Percentiles rank a stretch among this genome's conserved stretches.
Evolutionary conservation across 2,797 vertebrate genomes (phyloP).

Genomic region (Schizopygopsis malacanthus): DNA sequence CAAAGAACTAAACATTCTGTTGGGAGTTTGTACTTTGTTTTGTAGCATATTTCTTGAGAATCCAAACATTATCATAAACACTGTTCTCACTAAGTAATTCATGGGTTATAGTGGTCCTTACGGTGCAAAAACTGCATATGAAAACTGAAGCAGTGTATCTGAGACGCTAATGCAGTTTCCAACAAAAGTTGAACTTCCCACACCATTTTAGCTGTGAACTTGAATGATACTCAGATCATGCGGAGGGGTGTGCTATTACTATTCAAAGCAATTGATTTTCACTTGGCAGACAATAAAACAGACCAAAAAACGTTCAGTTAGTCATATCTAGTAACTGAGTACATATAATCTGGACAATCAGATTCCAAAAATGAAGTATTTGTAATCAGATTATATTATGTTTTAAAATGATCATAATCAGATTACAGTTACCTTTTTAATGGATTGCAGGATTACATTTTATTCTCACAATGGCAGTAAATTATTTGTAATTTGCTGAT

Average conservation of each 20-base stretch:
- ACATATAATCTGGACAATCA: background rate
- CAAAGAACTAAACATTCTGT: background rate
- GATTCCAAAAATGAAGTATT: background rate
- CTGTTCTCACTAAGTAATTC: conserved; percentile 1
- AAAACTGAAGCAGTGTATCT: background rate
- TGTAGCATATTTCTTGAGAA: conserved; percentile 13
- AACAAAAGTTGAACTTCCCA: conserved; percentile 9
- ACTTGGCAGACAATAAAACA: background rate
- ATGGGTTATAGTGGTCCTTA: background rate
- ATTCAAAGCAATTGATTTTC: background rate
- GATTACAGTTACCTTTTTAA: background rate
- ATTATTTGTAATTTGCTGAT: no score
- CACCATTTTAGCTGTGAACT: background rate
- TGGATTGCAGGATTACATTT: no score
- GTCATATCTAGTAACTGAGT: background rate
- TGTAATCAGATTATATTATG: background rate
- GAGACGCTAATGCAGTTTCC: conserved; percentile 23
- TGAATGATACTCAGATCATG: background rate
- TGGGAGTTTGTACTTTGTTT: conserved; percentile 8
- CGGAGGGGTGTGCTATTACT: background rate
- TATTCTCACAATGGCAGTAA: no score
- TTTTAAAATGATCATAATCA: no score
- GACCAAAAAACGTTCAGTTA: background rate
- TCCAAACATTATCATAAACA: conserved; percentile 10
- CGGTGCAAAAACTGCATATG: background rate